Percentiles rank a stretch among this genome's conserved stretches.
phyloP scores from a whole-genome alignment of 2,888 invertebrate species.

The Heteromurus nitidus region DNA sequence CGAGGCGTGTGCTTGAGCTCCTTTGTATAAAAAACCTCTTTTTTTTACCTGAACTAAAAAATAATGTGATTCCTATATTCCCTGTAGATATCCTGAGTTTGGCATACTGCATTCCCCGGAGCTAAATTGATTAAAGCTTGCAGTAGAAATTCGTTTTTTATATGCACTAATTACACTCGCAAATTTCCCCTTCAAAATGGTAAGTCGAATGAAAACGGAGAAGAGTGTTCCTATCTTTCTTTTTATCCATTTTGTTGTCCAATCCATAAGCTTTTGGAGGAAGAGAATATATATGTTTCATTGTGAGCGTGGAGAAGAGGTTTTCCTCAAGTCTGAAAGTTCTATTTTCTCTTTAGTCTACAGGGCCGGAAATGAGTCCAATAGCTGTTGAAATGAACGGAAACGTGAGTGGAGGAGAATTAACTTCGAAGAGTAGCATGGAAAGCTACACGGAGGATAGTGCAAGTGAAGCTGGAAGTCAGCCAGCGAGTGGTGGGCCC shows the following conservation, averaged over 20 bases:
- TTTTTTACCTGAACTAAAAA: too few relatives aligned
- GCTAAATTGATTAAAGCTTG: too few relatives aligned
- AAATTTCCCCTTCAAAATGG: constrained; percentile 33
- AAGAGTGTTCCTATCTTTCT: not conserved
- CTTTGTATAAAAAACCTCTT: too few relatives aligned
- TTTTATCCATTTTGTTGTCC: not conserved
- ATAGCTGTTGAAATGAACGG: constrained; percentile 69
- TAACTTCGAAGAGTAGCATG: constrained; percentile 66
- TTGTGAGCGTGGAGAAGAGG: not conserved
- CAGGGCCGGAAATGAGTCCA: constrained; percentile 67
- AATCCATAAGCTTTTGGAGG: too few relatives aligned
- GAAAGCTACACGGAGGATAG: constrained; percentile 64
- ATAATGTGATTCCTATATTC: too few relatives aligned
- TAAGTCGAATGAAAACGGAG: constrained; percentile 15
- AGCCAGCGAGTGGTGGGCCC: constrained; percentile 63
- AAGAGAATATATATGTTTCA: not conserved
- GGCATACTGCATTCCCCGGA: too few relatives aligned
- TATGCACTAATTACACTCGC: too few relatives aligned
- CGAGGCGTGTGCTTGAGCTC: too few relatives aligned
- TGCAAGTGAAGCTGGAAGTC: constrained; percentile 65
- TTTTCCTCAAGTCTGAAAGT: not conserved
- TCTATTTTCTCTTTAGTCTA: constrained; percentile 54
- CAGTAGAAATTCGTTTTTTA: too few relatives aligned
- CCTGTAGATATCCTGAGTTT: too few relatives aligned
- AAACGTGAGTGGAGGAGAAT: constrained; percentile 66